phyloP scores from a whole-genome alignment of 2,888 invertebrate species.

The Asteroscopus sphinx region DNA sequence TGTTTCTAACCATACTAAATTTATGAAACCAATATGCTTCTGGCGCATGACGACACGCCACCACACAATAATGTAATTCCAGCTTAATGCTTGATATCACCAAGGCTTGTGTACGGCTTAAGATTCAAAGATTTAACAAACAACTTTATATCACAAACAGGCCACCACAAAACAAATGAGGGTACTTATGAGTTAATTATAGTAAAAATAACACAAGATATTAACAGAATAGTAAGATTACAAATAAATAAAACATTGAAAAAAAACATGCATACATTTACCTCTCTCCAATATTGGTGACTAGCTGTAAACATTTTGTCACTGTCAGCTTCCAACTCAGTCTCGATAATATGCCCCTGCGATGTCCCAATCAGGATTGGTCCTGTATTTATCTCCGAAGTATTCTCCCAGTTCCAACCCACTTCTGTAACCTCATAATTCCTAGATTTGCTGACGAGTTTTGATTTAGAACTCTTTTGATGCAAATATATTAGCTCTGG shows the following conservation, averaged over 20 bases:
- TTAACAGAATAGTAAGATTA: too few species aligned
- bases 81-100: too few species aligned
- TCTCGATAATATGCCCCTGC: constrained; percentile 97
- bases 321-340: constrained; percentile 94
- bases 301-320: constrained; percentile 94
- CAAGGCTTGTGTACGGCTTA: too few species aligned
- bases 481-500: constrained; percentile 95
- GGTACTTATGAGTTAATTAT: too few species aligned
- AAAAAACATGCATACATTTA: constrained; percentile 72
- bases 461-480: constrained; percentile 93
- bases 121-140: too few species aligned
- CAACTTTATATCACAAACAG: too few species aligned
- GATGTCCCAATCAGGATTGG: constrained; percentile 97
- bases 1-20: too few species aligned
- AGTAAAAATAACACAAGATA: too few species aligned
- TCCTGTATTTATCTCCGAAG: constrained; percentile 92
- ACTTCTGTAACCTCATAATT: constrained; percentile 97
- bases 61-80: too few species aligned
- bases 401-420: constrained; percentile 95
- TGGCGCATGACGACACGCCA: too few species aligned
- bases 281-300: constrained; percentile 96
- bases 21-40: too few species aligned
- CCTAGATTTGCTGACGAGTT: constrained; percentile 90
- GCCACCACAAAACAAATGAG: too few species aligned
- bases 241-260: not conserved